Evolutionary conservation across 2,113 vertebrate species (phyloP).

Genomic region (Cheirogaleus medius): DNA sequence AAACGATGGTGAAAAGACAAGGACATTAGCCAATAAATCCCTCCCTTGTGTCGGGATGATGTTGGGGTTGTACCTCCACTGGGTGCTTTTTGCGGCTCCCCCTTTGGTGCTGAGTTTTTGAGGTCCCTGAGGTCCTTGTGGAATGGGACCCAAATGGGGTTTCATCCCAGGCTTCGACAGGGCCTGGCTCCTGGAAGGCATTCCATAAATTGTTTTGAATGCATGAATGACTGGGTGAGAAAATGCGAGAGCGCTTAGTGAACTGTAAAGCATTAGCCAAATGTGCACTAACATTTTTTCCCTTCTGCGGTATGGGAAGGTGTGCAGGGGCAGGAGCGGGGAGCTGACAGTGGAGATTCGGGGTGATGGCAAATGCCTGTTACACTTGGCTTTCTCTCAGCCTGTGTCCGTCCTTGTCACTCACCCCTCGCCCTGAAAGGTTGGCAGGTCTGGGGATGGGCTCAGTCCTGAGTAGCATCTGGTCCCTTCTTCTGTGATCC

Average conservation of each 20-base stretch:
- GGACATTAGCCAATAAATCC: background rate
- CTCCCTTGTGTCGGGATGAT: background rate
- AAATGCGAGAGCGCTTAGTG: constrained; percentile 17
- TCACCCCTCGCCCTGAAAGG: background rate
- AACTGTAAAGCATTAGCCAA: background rate
- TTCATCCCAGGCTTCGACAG: background rate
- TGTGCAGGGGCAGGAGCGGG: background rate
- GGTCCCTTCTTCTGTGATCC: background rate
- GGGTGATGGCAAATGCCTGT: background rate
- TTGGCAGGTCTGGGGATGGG: background rate
- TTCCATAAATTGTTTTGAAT: constrained; percentile 58
- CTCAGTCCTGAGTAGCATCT: background rate
- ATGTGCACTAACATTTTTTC: background rate
- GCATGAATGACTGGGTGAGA: constrained; percentile 45
- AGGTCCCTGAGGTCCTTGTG: background rate
- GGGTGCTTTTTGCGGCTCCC: background rate
- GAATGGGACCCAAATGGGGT: background rate
- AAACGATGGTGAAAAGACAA: background rate
- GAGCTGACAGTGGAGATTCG: background rate
- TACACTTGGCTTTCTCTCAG: background rate
- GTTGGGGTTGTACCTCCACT: background rate
- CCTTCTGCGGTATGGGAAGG: background rate
- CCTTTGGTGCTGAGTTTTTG: background rate
- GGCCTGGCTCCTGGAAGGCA: constrained; percentile 20
- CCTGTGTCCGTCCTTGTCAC: background rate